Evolutionary conservation across 2,888 invertebrate genomes (phyloP), one percentile per base, ranked within the genome.

Genomic region (Didymodactylos carnosus): DNA sequence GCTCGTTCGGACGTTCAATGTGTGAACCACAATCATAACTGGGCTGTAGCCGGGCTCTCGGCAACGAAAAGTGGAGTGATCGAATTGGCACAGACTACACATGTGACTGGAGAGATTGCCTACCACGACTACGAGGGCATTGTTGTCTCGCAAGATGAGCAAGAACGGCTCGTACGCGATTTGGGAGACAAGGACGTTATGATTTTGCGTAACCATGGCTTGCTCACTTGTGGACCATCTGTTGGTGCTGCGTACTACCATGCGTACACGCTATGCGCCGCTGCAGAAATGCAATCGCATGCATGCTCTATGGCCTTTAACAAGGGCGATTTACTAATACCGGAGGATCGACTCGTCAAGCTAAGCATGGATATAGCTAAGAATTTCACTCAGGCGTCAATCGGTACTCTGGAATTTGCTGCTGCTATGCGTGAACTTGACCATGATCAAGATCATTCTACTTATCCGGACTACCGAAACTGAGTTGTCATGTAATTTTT

Each of bases 161-260:
- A 90, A 77, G 93, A 94, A 82, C 90, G 90, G 83, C 87, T 97
- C 79, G 89, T 91, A 73, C 88, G 93, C 76, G 91, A 90, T 78
- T 87, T 97, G 77, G 94, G 46, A 46, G n/a, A 46, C 81, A 77
- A 94, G 94, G 19, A 88, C 46, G 46, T 46, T 6, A n/a, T 46
- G 46, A 46, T 46, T 46, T 46, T 94, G 80, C 86, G 88, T 77
- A 91, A 91, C 84, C 89, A 91, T 80, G 91, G 94, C 77, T 91
- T 93, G 29, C 88, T 95, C 43, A 91, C 94, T 83, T 93, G 94
- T 85, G 95, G 95, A 40, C 90, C 90, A 80, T 91, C 92, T 8
- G 88, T 97, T 72, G 97, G 97, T 85, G 97, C 98, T 85, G 94
- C 97, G 25, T 94, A 93, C 83, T 89, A 87, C 84, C 88, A 89